phyloP scores from a whole-genome alignment of 2,113 vertebrate genomes.

The Machaerirhynchus nigripectus region DNA sequence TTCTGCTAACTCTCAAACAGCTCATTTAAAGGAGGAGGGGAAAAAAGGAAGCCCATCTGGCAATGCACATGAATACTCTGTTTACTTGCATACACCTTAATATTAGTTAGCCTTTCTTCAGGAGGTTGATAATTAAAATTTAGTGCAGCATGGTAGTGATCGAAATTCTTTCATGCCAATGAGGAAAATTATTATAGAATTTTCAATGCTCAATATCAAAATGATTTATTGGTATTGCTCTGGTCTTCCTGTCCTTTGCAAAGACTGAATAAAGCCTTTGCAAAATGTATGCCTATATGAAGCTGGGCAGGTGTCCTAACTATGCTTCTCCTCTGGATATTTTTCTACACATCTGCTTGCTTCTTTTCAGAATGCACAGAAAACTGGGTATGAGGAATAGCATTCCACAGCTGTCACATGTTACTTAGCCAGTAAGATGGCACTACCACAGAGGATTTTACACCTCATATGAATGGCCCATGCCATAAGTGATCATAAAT shows the following conservation, averaged over 20 bases:
- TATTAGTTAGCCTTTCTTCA: not conserved
- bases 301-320: not conserved
- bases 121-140: not conserved
- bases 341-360: not conserved
- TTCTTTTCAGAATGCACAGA: not conserved
- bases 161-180: not conserved
- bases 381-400: not conserved
- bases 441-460: not conserved
- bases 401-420: not conserved
- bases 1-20: not conserved
- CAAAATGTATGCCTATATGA: not conserved
- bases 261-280: not conserved
- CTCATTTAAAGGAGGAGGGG: fast-evolving
- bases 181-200: not conserved
- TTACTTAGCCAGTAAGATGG: not conserved
- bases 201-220: not conserved
- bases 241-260: not conserved
- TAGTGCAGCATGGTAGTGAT: not conserved
- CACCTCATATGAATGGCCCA: not conserved
- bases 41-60: not conserved
- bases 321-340: not conserved
- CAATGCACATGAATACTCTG: not conserved
- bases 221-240: not conserved
- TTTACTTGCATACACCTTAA: not conserved
- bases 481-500: not conserved